Evolutionary conservation across 1,140 invertebrate genomes (phyloP).

Genomic region (Drosophila parabipectinata): DNA sequence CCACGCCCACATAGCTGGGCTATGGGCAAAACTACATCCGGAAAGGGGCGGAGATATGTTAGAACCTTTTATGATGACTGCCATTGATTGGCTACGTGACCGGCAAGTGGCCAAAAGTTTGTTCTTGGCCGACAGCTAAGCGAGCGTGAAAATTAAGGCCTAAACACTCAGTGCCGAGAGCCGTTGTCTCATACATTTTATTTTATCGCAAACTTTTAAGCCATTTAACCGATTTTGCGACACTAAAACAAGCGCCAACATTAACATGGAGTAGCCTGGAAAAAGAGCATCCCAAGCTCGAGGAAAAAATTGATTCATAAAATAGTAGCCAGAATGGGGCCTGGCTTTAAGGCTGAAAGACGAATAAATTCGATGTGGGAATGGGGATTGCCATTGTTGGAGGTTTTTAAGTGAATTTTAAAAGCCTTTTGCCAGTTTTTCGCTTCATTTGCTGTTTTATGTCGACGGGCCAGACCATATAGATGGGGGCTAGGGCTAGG

Average conservation of each 20-base stretch:
- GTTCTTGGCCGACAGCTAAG: conserved; percentile 25
- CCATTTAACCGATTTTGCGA: conserved; percentile 75
- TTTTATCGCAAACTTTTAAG: conserved; percentile 77
- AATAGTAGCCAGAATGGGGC: conserved; percentile 36
- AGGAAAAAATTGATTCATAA: conserved; percentile 71
- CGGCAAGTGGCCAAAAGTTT: conserved; percentile 16
- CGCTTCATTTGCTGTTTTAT: conserved; percentile 79
- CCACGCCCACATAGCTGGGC: conserved; percentile 2
- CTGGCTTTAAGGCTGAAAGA: conserved; percentile 10
- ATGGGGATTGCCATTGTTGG: conserved; percentile 67
- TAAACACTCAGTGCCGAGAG: not conserved
- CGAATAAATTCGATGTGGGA: conserved; percentile 58
- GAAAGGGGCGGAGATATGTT: not conserved
- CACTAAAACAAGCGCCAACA: conserved; percentile 64
- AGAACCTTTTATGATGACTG: conserved; percentile 49
- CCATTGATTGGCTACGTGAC: conserved; percentile 72
- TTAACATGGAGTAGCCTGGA: conserved; percentile 40
- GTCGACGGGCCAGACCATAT: conserved; percentile 42
- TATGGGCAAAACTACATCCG: conserved; percentile 39
- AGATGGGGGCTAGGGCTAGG: conserved; percentile 8
- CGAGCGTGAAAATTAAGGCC: conserved; percentile 53
- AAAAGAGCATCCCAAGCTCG: conserved; percentile 1
- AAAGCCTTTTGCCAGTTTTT: conserved; percentile 79
- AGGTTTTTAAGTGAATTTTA: conserved; percentile 80
- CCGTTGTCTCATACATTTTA: conserved; percentile 15